Evolutionary conservation across 2,797 vertebrate species (phyloP).

Genomic region (Centropyge bicolor): DNA sequence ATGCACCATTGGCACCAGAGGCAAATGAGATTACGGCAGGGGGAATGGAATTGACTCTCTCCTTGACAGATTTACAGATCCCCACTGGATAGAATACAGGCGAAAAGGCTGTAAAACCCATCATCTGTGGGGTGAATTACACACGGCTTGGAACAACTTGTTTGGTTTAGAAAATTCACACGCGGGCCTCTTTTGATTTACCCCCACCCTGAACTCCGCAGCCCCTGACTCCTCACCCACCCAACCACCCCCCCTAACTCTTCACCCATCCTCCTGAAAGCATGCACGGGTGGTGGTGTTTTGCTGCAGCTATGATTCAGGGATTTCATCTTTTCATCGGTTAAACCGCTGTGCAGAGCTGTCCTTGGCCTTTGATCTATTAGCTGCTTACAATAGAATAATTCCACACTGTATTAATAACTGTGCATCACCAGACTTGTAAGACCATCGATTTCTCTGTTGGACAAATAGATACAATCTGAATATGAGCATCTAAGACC

Average conservation of each 20-base stretch:
- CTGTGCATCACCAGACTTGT: conserved; percentile 33
- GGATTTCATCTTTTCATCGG: conserved; percentile 58
- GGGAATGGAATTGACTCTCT: conserved; percentile 83
- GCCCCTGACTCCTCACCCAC: neutral
- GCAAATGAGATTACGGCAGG: conserved; percentile 86
- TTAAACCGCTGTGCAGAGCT: conserved; percentile 20
- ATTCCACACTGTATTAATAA: conserved; percentile 57
- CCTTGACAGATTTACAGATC: conserved; percentile 88
- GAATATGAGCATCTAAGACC: conserved; percentile 65
- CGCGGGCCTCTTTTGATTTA: conserved; percentile 78
- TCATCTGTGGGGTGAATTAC: conserved; percentile 87
- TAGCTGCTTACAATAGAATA: conserved; percentile 44
- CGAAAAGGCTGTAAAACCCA: conserved; percentile 85
- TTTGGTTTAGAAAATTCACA: conserved; percentile 85
- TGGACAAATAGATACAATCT: conserved; percentile 61
- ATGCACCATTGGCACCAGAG: conserved; percentile 84
- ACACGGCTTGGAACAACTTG: conserved; percentile 83
- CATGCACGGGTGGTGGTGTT: conserved; percentile 32
- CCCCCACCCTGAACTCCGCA: conserved; percentile 28
- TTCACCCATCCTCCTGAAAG: conserved; percentile 33
- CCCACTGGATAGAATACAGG: conserved; percentile 82
- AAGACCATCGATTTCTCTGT: conserved; percentile 56
- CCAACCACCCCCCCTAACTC: too few species aligned
- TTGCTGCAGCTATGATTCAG: conserved; percentile 53
- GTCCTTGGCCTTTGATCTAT: conserved; percentile 64